phyloP scores from a whole-genome alignment of 2,888 invertebrate genomes.

The Leucoptera coffeella region DNA sequence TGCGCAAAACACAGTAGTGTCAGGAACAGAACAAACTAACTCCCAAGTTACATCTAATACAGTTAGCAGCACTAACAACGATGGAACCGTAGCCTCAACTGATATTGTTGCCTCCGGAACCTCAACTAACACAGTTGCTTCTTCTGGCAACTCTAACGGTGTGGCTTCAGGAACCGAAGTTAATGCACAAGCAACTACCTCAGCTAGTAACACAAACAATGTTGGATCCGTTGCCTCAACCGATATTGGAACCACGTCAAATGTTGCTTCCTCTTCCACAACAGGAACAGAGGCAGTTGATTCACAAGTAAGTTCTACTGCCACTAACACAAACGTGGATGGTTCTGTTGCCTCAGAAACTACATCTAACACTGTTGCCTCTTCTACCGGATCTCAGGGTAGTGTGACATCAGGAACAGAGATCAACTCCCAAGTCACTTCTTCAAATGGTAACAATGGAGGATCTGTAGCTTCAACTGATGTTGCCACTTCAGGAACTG shows the following conservation, averaged over 20 bases:
- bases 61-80: too few species aligned
- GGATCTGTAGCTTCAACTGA: background rate
- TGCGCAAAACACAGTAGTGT: too few species aligned
- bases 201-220: constrained; percentile 1
- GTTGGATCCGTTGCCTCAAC: background rate
- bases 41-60: too few species aligned
- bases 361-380: background rate
- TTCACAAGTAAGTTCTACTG: background rate
- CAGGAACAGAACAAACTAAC: too few species aligned
- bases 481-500: background rate
- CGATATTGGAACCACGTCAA: background rate
- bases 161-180: constrained; percentile 1
- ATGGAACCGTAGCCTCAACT: background rate
- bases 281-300: background rate
- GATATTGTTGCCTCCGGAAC: constrained; percentile 1
- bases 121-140: background rate
- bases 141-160: background rate
- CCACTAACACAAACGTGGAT: background rate
- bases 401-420: too few species aligned
- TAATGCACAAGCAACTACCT: background rate
- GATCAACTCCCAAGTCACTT: background rate
- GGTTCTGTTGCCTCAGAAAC: background rate
- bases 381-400: constrained; percentile 2
- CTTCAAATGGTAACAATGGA: background rate
- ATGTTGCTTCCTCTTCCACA: background rate